phyloP scores from a whole-genome alignment of 2,888 invertebrate species.

The Margaritifera margaritifera region DNA sequence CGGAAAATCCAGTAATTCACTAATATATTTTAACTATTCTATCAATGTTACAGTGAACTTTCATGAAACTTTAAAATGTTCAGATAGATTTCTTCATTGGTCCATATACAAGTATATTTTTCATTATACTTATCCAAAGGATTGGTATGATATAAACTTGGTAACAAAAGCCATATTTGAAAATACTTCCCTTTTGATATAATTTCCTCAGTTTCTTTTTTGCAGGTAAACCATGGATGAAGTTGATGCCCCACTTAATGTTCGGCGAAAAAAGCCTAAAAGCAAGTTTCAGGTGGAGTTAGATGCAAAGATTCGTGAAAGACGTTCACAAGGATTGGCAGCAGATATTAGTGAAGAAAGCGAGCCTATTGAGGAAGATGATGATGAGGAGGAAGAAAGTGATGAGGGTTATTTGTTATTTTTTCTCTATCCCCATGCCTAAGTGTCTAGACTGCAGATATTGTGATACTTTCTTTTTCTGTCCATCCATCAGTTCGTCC shows the following conservation, averaged over 20 bases:
- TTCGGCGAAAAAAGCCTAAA: slow-evolving; percentile 26
- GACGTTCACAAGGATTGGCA: slow-evolving; percentile 49
- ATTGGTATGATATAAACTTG: no score
- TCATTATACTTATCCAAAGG: no score
- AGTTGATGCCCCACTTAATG: slow-evolving; percentile 19
- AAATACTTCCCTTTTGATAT: no score
- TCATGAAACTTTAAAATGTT: no score
- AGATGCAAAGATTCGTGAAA: slow-evolving; percentile 50
- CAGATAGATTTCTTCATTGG: no score
- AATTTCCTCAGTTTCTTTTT: not conserved
- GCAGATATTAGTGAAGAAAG: slow-evolving; percentile 56
- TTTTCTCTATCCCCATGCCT: not conserved
- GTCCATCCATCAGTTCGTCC: no score
- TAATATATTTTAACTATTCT: no score
- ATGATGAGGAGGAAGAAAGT: slow-evolving; percentile 38
- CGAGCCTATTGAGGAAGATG: slow-evolving; percentile 49
- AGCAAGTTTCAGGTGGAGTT: slow-evolving; percentile 57
- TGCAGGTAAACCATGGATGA: slow-evolving; percentile 27
- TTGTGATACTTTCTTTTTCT: not conserved
- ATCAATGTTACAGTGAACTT: no score
- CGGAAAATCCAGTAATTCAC: no score
- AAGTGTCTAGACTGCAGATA: not conserved
- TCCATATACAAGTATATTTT: no score
- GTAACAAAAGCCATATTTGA: no score
- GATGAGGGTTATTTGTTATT: slow-evolving; percentile 12